A percentile compares a stretch with the other conserved stretches of the same genome.
phyloP scores from a whole-genome alignment of 1,140 invertebrate genomes.

The Drosophila sechellia region DNA sequence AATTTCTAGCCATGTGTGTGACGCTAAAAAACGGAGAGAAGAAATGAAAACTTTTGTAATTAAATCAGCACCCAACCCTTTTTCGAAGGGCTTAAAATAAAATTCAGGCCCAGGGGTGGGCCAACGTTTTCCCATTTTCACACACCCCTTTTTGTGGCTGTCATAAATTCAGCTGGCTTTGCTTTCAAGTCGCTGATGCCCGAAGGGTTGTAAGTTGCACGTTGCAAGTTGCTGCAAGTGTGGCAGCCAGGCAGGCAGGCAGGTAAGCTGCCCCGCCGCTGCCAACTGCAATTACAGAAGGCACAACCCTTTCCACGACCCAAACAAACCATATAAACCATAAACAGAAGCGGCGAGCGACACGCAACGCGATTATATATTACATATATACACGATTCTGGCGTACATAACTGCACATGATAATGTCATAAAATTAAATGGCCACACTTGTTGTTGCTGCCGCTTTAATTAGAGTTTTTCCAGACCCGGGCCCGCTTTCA shows the following conservation, averaged over 20 bases:
- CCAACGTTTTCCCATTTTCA: slow-evolving; percentile 1
- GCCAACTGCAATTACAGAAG: slow-evolving; percentile 61
- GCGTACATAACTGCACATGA: slow-evolving; percentile 76
- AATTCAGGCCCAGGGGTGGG: slow-evolving; percentile 1
- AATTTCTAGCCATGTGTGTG: slow-evolving; percentile 17
- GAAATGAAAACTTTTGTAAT: slow-evolving; percentile 15
- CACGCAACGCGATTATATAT: slow-evolving; percentile 59
- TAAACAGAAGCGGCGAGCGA: slow-evolving; percentile 6
- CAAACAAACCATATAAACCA: not conserved
- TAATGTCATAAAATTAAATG: slow-evolving; percentile 84
- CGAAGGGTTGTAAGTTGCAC: slow-evolving; percentile 15
- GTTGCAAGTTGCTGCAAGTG: slow-evolving; percentile 17
- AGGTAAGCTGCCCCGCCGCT: slow-evolving; percentile 10
- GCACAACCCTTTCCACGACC: slow-evolving; percentile 45
- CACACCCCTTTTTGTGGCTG: slow-evolving; percentile 11
- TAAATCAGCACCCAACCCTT: slow-evolving; percentile 21
- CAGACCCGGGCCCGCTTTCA: slow-evolving; percentile 27
- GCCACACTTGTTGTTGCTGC: slow-evolving; percentile 67
- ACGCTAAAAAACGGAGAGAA: not conserved
- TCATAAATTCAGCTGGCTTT: slow-evolving; percentile 9
- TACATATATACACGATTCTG: slow-evolving; percentile 27
- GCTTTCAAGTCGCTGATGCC: not conserved
- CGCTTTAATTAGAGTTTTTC: slow-evolving; percentile 79
- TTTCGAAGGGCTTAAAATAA: not conserved
- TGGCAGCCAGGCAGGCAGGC: slow-evolving; percentile 6